Evolutionary conservation across 2,797 vertebrate species (phyloP), one percentile per base, ranked within the genome.

Genomic region (Protosalanx chinensis): DNA sequence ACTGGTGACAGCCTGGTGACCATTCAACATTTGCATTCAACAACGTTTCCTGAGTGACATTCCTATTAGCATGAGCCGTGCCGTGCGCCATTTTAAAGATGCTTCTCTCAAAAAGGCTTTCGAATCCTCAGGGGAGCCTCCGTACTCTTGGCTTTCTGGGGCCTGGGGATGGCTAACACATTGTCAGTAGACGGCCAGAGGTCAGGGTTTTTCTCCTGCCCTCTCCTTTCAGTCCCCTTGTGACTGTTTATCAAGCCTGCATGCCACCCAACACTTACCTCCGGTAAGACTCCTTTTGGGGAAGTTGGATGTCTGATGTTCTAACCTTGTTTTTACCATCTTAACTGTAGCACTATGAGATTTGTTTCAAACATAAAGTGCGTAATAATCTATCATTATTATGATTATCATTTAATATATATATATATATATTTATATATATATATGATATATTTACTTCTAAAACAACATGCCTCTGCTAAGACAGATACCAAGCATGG

Each of bases 11-110:
- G 72, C 79, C 72, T 82, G 77, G 72, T 85, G 85, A 81, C 85
- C 76, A 76, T 41, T 72, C 70, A 79, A 72, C 67, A 70, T 76
- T n/a, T n/a, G n/a, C n/a, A n/a, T n/a, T n/a, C n/a, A n/a, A n/a
- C n/a, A n/a, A n/a, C n/a, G 85, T 89, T 90, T 88, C 85, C 88
- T 74, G 75, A 83, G 87, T 82, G 85, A 88, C 82, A 76, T 79
- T 67, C 66, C 74, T 78, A 58, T 88, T 85, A 76, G 61, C 35
- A 75, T 65, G 59, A 35, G 51, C 46, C n/a, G 59, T 71, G 58
- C 46, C 32, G n/a, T 67, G 51, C 5, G 72, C 85, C 85, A 80
- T 86, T 82, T 86, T 84, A 88, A 84, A 82, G 78, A 88, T 85
- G 83, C 76, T 88, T 88, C 86, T 86, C 82, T 86, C 85, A 78